Percentiles rank a stretch among this genome's conserved stretches.
Evolutionary conservation across 2,113 vertebrate genomes (phyloP).

Genomic region (Cromileptes altivelis): DNA sequence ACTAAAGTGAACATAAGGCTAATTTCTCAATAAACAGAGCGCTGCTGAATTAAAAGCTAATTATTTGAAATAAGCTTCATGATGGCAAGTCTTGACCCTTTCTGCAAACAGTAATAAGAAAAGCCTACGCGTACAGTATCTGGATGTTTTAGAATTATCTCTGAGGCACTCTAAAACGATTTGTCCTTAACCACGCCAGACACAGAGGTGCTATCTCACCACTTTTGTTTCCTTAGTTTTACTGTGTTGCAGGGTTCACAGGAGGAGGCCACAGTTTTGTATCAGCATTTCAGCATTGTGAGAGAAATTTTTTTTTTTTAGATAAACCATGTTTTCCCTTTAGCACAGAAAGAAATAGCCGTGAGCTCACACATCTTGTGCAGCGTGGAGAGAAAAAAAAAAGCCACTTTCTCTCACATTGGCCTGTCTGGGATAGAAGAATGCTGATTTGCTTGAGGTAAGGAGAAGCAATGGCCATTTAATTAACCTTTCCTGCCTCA

Average conservation of each 20-base stretch:
- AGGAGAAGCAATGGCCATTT: constrained; percentile 84
- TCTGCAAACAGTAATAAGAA: constrained; percentile 50
- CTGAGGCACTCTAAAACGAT: constrained; percentile 50
- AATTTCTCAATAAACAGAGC: not conserved
- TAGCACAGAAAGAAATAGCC: constrained; percentile 19
- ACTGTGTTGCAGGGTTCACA: constrained; percentile 69
- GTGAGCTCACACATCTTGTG: constrained; percentile 42
- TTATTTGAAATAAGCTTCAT: constrained; percentile 57
- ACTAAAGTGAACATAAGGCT: constrained; percentile 42
- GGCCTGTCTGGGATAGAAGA: constrained; percentile 76
- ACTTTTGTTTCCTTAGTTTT: constrained; percentile 73
- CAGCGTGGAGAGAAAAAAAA: constrained; percentile 27
- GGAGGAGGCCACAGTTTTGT: constrained; percentile 70
- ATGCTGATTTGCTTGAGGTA: constrained; percentile 82
- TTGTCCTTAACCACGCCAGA: constrained; percentile 71
- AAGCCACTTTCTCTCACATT: constrained; percentile 71
- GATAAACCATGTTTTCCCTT: constrained; percentile 59
- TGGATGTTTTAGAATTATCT: constrained; percentile 48
- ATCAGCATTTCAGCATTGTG: constrained; percentile 71
- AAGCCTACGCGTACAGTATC: constrained; percentile 6
- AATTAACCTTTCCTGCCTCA: constrained; percentile 86
- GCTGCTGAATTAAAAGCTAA: constrained; percentile 43
- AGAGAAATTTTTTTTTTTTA: constrained; percentile 25
- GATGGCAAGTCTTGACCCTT: constrained; percentile 39
- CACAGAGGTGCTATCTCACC: constrained; percentile 52